Evolutionary conservation across 1,140 invertebrate genomes (phyloP).

Genomic region (Schlechtendalia chinensis): DNA sequence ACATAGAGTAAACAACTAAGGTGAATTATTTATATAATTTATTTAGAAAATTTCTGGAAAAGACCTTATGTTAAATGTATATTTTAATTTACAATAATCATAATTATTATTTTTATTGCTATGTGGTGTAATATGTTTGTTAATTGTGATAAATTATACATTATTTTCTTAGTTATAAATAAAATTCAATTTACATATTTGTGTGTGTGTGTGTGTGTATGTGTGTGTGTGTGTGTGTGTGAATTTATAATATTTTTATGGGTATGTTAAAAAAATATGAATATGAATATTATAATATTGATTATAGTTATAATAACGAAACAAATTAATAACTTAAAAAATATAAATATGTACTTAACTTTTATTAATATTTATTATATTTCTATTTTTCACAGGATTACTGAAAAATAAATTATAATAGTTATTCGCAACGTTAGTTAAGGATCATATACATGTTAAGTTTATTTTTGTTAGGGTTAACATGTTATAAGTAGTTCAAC

Average conservation of each 20-base stretch:
- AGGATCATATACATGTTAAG: constrained; percentile 39
- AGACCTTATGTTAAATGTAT: too few relatives aligned
- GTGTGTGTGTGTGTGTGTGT: too few relatives aligned
- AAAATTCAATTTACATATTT: too few relatives aligned
- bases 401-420: constrained; percentile 29
- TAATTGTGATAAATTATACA: too few relatives aligned
- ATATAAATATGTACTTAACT: too few relatives aligned
- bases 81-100: too few relatives aligned
- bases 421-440: constrained; percentile 20
- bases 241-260: too few relatives aligned
- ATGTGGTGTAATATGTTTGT: too few relatives aligned
- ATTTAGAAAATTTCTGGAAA: not conserved
- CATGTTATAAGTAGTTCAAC: constrained; percentile 40
- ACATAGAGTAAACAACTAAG: constrained; percentile 19
- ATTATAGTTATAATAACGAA: not conserved
- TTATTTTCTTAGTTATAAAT: too few relatives aligned
- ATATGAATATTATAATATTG: not conserved
- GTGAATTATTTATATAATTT: constrained; percentile 11
- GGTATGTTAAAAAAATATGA: too few relatives aligned
- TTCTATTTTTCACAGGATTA: constrained; percentile 41
- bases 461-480: constrained; percentile 44
- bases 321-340: not conserved
- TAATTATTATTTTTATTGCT: too few relatives aligned
- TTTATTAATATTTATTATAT: not conserved
- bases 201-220: too few relatives aligned